Conservation (phyloP, 2,113 vertebrate genomes). For the Scartelaos histophorus region DNA sequence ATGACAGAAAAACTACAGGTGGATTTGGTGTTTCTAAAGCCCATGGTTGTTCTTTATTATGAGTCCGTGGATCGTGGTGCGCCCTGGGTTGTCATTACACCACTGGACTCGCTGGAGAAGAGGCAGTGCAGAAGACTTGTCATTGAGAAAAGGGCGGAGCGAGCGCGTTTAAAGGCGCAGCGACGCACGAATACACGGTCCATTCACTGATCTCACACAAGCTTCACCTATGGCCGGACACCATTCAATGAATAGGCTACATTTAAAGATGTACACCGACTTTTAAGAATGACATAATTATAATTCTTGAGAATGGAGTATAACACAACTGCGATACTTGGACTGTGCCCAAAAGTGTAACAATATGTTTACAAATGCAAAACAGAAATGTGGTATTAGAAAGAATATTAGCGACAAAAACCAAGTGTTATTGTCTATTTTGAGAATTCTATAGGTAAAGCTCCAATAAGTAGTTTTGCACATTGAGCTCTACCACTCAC, state of each 20-base stretch:
- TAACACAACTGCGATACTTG: background rate
- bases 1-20: constrained; percentile 2
- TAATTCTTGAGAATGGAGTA: background rate
- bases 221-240: background rate
- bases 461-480: no score
- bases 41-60: constrained; percentile 44
- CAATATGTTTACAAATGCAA: background rate
- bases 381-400: background rate
- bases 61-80: constrained; percentile 47
- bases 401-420: background rate
- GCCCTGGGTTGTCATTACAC: constrained; percentile 67
- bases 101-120: constrained; percentile 69
- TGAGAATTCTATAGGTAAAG: background rate
- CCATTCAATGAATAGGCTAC: background rate
- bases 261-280: background rate
- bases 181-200: constrained; percentile 6
- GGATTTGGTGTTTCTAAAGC: constrained; percentile 35
- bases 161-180: constrained; percentile 75
- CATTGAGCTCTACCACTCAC: no score
- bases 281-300: constrained; percentile 2
- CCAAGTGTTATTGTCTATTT: background rate
- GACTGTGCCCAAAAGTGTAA: background rate
- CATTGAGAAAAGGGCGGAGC: constrained; percentile 63
- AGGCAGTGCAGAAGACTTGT: constrained; percentile 74
- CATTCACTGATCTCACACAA: constrained; percentile 47